These are phyloP conservation scores for Tipula confusa DNA, from an alignment of 2,888 invertebrate species.

Conservation along the genomic window DNA sequence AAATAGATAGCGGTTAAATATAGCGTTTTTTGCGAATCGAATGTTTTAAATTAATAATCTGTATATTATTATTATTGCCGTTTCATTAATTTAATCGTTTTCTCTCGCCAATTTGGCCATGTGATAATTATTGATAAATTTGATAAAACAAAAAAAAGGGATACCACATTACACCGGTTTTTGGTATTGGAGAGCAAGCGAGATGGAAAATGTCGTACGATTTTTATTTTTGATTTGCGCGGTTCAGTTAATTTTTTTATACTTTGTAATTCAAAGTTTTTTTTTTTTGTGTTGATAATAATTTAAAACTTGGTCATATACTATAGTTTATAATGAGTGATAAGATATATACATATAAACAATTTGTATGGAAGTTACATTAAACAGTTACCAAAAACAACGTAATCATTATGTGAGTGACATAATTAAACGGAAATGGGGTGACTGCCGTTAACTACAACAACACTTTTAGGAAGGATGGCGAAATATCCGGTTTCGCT, in stretches of 20 bases:
- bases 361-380: not conserved
- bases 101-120: not conserved
- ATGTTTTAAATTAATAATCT: not conserved
- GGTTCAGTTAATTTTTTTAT: not conserved
- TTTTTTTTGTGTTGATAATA: not conserved
- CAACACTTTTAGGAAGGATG: no score
- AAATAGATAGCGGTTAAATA: no score
- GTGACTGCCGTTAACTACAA: not conserved
- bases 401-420: not conserved
- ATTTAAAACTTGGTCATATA: not conserved
- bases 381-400: no score
- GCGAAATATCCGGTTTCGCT: no score
- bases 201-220: not conserved
- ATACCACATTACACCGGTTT: not conserved
- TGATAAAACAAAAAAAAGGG: not conserved
- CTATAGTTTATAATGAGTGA: not conserved
- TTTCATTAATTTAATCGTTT: not conserved
- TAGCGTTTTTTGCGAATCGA: not conserved
- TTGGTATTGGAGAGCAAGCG: not conserved
- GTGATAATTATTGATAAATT: not conserved
- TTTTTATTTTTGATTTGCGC: not conserved
- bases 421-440: not conserved
- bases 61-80: constrained; percentile 8
- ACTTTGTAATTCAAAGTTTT: not conserved
- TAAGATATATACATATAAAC: not conserved